Percentiles rank a stretch among this genome's conserved stretches.
phyloP scores from a whole-genome alignment of 2,113 vertebrate genomes.

The Notiomystis cincta region DNA sequence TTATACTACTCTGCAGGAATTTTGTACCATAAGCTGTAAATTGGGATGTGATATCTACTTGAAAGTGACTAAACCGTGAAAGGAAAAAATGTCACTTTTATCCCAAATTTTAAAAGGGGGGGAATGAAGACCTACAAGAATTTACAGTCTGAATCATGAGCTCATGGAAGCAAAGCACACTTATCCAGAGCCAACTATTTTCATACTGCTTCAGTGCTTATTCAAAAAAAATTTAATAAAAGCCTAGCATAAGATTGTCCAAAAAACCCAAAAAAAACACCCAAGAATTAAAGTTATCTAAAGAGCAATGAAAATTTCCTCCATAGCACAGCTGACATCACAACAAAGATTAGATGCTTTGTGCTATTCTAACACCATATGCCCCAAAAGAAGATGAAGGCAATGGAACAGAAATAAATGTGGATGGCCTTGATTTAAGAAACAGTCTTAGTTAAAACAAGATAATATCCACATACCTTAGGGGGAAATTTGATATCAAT shows the following conservation, averaged over 20 bases:
- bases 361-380: background rate
- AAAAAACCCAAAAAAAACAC: background rate
- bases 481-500: constrained; percentile 91
- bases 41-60: background rate
- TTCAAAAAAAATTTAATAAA: background rate
- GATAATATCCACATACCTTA: constrained; percentile 75
- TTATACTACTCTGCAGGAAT: background rate
- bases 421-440: background rate
- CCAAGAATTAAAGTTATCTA: background rate
- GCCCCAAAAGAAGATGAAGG: background rate
- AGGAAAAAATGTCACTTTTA: background rate
- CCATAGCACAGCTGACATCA: background rate
- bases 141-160: background rate
- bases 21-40: background rate
- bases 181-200: background rate
- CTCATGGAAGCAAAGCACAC: background rate
- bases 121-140: background rate
- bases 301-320: background rate
- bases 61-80: background rate
- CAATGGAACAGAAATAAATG: background rate
- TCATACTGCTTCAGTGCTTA: background rate
- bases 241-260: background rate
- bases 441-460: background rate
- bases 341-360: background rate
- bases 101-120: background rate